phyloP scores from a whole-genome alignment of 2,888 invertebrate species.

The Mesodorylaimus sp. region DNA sequence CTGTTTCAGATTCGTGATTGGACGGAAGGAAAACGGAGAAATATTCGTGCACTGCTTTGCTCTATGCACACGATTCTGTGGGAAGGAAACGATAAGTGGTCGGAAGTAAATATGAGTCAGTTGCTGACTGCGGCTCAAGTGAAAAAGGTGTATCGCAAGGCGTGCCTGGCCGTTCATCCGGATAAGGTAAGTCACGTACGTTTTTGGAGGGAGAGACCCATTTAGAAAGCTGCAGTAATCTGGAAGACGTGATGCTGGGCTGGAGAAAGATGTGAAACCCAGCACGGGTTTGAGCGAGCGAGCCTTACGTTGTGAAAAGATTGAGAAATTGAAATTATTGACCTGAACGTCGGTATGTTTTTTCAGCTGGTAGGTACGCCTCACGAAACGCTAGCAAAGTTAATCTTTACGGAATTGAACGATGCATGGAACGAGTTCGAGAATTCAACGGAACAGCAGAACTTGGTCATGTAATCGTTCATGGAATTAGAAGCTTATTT shows the following conservation, averaged over 20 bases:
- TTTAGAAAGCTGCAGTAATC: no score
- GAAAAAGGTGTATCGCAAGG: slow-evolving; percentile 81
- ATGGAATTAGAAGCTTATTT: no score
- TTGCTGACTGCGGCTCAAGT: slow-evolving; percentile 77
- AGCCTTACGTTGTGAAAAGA: no score
- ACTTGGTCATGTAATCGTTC: no score
- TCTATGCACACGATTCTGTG: slow-evolving; percentile 81
- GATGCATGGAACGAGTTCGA: slow-evolving; percentile 97
- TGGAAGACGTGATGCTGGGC: no score
- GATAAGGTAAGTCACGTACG: slow-evolving; percentile 58
- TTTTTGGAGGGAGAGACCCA: no score
- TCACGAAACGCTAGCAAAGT: slow-evolving; percentile 76
- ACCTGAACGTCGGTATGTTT: slow-evolving; percentile 9
- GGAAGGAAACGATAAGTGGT: slow-evolving; percentile 72
- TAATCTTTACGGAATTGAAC: slow-evolving; percentile 95
- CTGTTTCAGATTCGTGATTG: slow-evolving; percentile 45
- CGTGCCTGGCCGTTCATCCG: slow-evolving; percentile 90
- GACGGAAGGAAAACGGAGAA: slow-evolving; percentile 84
- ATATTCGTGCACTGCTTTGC: slow-evolving; percentile 80
- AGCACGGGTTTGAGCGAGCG: no score
- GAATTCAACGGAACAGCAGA: no score
- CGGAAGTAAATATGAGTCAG: slow-evolving; percentile 79
- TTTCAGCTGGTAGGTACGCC: slow-evolving; percentile 73
- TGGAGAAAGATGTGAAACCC: no score
- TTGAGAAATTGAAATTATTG: no score